phyloP scores from a whole-genome alignment of 2,797 vertebrate genomes.

The Phalloptychus januarius region DNA sequence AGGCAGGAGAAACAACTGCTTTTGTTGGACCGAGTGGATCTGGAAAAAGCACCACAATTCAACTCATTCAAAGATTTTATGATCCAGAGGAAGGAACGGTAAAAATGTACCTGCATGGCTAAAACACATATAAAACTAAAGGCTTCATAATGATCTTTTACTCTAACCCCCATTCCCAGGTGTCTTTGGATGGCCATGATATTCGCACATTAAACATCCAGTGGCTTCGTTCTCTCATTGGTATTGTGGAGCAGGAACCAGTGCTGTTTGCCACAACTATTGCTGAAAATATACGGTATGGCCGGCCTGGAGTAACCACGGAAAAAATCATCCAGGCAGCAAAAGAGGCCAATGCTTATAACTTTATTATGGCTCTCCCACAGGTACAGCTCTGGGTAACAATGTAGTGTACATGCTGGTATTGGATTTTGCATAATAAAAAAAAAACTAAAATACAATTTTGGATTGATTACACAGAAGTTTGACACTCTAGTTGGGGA shows the following conservation, averaged over 20 bases:
- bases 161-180: slow-evolving; percentile 54
- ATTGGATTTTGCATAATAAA: background rate
- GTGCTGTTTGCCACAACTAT: slow-evolving; percentile 83
- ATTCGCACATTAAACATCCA: slow-evolving; percentile 80
- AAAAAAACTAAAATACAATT: background rate
- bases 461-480: slow-evolving; percentile 58
- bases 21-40: slow-evolving; percentile 85
- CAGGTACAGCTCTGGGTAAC: slow-evolving; percentile 66
- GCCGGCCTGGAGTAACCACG: slow-evolving; percentile 74
- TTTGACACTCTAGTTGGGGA: slow-evolving; percentile 85
- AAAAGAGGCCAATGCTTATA: slow-evolving; percentile 83
- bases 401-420: background rate
- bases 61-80: slow-evolving; percentile 86
- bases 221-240: slow-evolving; percentile 83
- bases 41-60: slow-evolving; percentile 82
- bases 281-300: slow-evolving; percentile 81
- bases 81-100: slow-evolving; percentile 83
- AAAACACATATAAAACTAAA: background rate
- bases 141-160: background rate
- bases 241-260: slow-evolving; percentile 85
- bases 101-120: slow-evolving; percentile 21
- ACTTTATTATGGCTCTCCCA: slow-evolving; percentile 83
- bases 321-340: slow-evolving; percentile 79
- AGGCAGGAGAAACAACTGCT: slow-evolving; percentile 81
- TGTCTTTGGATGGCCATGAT: slow-evolving; percentile 83